Evolutionary conservation across 1,140 invertebrate species (phyloP).

Genomic region (Nomia melanderi): DNA sequence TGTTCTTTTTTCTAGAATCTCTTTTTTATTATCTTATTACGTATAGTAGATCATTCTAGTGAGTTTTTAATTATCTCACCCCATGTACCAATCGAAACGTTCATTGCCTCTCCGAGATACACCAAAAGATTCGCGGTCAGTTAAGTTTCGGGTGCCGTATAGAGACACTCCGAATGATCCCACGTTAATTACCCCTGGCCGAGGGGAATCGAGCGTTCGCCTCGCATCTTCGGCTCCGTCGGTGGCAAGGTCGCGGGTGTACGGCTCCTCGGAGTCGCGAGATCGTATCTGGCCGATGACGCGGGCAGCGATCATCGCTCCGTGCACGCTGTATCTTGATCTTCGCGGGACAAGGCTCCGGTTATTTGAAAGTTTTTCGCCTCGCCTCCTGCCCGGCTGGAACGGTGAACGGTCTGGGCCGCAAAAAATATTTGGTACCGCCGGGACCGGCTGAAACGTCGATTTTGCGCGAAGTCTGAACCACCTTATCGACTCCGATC

Average conservation of each 20-base stretch:
- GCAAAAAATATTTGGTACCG: not conserved
- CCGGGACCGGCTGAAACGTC: not conserved
- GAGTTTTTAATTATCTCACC: too few species aligned
- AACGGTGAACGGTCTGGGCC: not conserved
- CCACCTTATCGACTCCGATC: not conserved
- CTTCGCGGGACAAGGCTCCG: constrained; percentile 29
- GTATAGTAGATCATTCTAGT: too few species aligned
- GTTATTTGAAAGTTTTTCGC: constrained; percentile 44
- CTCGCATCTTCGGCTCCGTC: constrained; percentile 32
- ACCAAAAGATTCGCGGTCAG: too few species aligned
- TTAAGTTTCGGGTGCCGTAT: too few species aligned
- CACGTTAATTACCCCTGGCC: constrained; percentile 54
- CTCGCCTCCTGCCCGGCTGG: not conserved
- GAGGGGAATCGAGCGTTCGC: constrained; percentile 37
- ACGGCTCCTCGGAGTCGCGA: constrained; percentile 59
- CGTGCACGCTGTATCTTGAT: constrained; percentile 51
- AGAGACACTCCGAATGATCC: constrained; percentile 34
- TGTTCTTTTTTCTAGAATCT: too few species aligned
- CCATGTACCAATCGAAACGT: too few species aligned
- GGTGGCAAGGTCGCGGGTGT: constrained; percentile 56
- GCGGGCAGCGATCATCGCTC: constrained; percentile 58
- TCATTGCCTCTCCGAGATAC: too few species aligned
- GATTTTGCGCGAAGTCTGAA: not conserved
- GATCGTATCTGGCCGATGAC: constrained; percentile 62
- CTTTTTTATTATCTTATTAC: too few species aligned